Conservation (phyloP, 2,888 invertebrate genomes). For the Deilephila elpenor region DNA sequence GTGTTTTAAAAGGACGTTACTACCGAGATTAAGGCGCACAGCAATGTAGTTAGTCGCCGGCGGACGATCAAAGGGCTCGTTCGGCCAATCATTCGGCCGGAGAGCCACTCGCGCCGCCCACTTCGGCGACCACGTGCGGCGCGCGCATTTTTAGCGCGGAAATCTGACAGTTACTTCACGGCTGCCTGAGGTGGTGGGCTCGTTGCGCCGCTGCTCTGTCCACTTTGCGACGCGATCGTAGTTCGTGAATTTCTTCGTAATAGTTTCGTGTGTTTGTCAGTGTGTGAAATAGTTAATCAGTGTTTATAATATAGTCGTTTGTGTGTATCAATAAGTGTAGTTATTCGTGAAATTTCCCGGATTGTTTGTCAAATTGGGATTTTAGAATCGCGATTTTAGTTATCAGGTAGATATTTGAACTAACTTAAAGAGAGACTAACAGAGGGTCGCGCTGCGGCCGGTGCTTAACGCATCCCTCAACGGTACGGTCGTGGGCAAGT, state of each 20-base stretch:
- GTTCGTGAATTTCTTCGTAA: conserved; percentile 15
- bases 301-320: conserved; percentile 28
- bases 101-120: conserved; percentile 64
- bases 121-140: conserved; percentile 77
- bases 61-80: conserved; percentile 77
- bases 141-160: conserved; percentile 70
- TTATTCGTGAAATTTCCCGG: conserved; percentile 42
- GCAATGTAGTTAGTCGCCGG: conserved; percentile 82
- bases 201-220: conserved; percentile 42
- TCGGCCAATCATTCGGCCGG: conserved; percentile 63
- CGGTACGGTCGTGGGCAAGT: conserved; percentile 66
- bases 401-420: conserved; percentile 47
- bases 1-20: conserved; percentile 84
- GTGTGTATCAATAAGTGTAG: conserved; percentile 39
- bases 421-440: conserved; percentile 51
- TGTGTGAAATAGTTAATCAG: conserved; percentile 26
- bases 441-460: conserved; percentile 48
- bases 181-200: conserved; percentile 48
- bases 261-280: conserved; percentile 10
- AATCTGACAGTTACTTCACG: conserved; percentile 69
- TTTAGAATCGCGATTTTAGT: conserved; percentile 40
- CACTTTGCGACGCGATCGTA: conserved; percentile 41
- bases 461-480: conserved; percentile 57
- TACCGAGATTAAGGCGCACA: conserved; percentile 83
- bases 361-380: conserved; percentile 53